Conservation (phyloP, 2,113 vertebrate species). For the Periophthalmodon schlosseri region DNA sequence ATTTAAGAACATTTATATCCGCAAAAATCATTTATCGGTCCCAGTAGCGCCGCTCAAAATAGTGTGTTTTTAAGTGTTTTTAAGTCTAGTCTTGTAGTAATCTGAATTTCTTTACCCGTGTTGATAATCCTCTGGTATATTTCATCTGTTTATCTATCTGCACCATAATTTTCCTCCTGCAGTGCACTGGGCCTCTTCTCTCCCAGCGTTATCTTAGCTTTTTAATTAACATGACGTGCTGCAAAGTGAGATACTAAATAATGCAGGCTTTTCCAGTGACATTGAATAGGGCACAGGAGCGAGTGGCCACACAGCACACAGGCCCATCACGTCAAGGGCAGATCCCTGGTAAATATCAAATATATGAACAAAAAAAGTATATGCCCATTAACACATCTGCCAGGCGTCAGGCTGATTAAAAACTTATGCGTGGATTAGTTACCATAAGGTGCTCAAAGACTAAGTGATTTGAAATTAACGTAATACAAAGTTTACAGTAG, state of each 20-base stretch:
- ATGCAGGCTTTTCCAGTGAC: slow-evolving; percentile 72
- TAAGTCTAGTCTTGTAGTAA: background rate
- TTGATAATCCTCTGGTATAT: background rate
- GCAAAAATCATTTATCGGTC: too few species aligned
- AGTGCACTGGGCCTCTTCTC: slow-evolving; percentile 14
- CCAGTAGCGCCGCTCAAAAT: too few species aligned
- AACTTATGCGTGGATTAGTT: slow-evolving; percentile 4
- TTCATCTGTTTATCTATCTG: slow-evolving; percentile 19
- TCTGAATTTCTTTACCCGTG: slow-evolving; percentile 6
- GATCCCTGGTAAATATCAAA: background rate
- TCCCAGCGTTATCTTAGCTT: slow-evolving; percentile 59
- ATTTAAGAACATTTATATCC: too few species aligned
- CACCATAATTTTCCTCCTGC: slow-evolving; percentile 16
- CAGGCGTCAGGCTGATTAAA: background rate
- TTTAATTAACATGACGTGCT: slow-evolving; percentile 72
- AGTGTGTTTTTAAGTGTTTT: too few species aligned
- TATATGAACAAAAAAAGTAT: background rate
- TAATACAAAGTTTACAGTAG: background rate
- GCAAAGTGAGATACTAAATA: slow-evolving; percentile 74
- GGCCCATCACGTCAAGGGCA: background rate
- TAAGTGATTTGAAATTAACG: background rate
- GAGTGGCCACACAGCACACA: slow-evolving; percentile 38
- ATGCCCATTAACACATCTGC: slow-evolving; percentile 17
- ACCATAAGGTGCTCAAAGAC: background rate
- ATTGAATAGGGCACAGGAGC: slow-evolving; percentile 54